These are phyloP conservation scores for Lacanobia wlatinum DNA, from an alignment of 2,888 invertebrate genomes.

Conservation along the genomic window DNA sequence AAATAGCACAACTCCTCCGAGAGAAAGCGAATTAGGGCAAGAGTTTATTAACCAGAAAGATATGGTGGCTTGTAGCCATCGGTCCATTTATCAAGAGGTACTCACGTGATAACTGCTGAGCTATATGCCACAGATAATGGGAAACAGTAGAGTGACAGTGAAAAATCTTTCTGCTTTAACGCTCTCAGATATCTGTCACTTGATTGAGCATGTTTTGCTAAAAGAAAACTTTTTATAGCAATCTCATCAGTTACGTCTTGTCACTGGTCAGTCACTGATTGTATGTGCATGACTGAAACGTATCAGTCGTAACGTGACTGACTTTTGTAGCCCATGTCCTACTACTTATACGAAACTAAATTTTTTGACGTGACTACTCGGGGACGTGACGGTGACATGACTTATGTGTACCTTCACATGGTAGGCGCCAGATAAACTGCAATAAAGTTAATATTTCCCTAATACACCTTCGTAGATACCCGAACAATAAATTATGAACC, in stretches of 20 bases:
- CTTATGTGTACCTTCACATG: not conserved
- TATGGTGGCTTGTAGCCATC: conserved; percentile 52
- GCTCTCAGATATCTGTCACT: not conserved
- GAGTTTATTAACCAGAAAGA: conserved; percentile 71
- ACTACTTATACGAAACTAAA: not conserved
- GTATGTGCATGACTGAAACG: not conserved
- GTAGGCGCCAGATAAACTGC: too few relatives aligned
- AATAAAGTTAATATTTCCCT: too few relatives aligned
- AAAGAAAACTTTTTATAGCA: not conserved
- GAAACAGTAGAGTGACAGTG: conserved; percentile 6
- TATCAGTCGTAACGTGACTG: too few relatives aligned
- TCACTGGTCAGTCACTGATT: not conserved
- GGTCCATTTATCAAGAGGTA: conserved; percentile 63
- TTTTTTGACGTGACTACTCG: not conserved
- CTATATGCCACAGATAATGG: conserved; percentile 5
- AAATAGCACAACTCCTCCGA: conserved; percentile 46
- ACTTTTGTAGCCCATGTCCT: not conserved
- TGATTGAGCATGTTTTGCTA: not conserved
- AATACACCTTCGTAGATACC: too few relatives aligned
- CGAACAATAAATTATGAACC: too few relatives aligned
- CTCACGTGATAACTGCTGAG: conserved; percentile 41
- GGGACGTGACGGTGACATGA: not conserved
- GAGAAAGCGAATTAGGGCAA: conserved; percentile 61
- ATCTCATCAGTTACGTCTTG: not conserved
- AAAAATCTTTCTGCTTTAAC: conserved; percentile 6